Percentiles rank a stretch among this genome's conserved stretches.
phyloP scores from a whole-genome alignment of 2,888 invertebrate species.

The Andrena haemorrhoa region DNA sequence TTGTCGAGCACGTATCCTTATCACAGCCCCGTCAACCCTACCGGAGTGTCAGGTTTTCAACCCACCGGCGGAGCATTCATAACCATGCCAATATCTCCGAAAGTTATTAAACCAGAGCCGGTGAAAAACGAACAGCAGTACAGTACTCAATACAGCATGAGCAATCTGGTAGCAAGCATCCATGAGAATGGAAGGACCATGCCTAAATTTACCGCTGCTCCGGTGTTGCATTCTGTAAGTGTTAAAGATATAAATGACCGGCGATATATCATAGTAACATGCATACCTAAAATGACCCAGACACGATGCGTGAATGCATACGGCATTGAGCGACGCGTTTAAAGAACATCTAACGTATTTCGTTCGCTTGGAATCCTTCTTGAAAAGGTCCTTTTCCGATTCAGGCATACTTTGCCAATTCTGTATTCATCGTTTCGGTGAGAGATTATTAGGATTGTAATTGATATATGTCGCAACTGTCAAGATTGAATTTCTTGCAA shows the following conservation, averaged over 20 bases:
- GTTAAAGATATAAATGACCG: not conserved
- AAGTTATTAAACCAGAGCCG: slow-evolving; percentile 84
- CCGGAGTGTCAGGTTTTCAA: slow-evolving; percentile 95
- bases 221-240: slow-evolving; percentile 82
- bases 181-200: slow-evolving; percentile 82
- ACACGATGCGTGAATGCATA: slow-evolving; percentile 9
- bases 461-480: not conserved
- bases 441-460: not conserved
- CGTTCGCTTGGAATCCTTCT: slow-evolving; percentile 23
- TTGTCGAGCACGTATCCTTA: slow-evolving; percentile 87
- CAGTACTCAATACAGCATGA: slow-evolving; percentile 81
- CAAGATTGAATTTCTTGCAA: not conserved
- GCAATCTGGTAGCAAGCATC: slow-evolving; percentile 80
- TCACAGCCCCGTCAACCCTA: slow-evolving; percentile 91
- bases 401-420: slow-evolving; percentile 44
- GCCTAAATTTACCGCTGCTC: slow-evolving; percentile 81
- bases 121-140: slow-evolving; percentile 81
- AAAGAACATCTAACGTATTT: not conserved
- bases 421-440: slow-evolving; percentile 13
- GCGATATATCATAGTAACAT: slow-evolving; percentile 44
- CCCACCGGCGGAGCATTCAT: slow-evolving; percentile 97
- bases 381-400: slow-evolving; percentile 23
- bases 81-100: slow-evolving; percentile 90
- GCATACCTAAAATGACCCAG: slow-evolving; percentile 51
- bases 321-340: not conserved